These are phyloP conservation scores for Palythoa grandiflora DNA, from an alignment of 92 coral and sea anemone genomes.

Conservation along the genomic window DNA sequence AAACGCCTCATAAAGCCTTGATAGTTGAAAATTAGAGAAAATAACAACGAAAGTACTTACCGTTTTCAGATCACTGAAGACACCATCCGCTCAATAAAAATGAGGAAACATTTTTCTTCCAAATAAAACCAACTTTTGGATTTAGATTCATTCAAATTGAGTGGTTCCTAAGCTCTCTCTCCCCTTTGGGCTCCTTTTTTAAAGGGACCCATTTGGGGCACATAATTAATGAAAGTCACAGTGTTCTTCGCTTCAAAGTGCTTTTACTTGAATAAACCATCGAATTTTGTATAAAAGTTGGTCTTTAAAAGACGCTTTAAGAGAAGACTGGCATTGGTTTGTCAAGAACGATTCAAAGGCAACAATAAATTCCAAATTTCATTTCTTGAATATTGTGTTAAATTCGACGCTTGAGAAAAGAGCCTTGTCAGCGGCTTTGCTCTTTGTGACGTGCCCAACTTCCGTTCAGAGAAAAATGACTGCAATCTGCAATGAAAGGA, in stretches of 20 bases:
- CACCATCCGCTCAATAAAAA: neutral
- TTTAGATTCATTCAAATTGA: neutral
- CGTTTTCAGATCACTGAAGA: neutral
- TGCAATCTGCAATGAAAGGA: neutral
- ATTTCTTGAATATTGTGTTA: neutral
- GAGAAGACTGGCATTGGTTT: neutral
- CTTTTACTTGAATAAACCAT: neutral
- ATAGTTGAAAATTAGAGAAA: neutral
- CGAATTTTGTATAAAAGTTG: neutral
- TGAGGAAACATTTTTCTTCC: neutral
- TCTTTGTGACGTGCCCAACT: slow-evolving; percentile 48
- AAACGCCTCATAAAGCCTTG: no score
- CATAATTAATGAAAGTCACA: neutral
- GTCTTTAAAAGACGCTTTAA: neutral
- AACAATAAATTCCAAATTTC: neutral
- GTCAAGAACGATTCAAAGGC: neutral
- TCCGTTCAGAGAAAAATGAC: neutral
- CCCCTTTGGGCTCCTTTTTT: neutral
- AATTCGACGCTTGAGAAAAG: neutral
- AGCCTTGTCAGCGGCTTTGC: slow-evolving; percentile 49
- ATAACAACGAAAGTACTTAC: neutral
- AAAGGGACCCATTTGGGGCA: slow-evolving; percentile 4
- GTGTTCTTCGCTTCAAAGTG: neutral
- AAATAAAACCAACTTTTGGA: neutral
- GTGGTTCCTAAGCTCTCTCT: slow-evolving; percentile 32